Conservation (phyloP, 2,797 vertebrate genomes). For the Rhinoraja longicauda region DNA sequence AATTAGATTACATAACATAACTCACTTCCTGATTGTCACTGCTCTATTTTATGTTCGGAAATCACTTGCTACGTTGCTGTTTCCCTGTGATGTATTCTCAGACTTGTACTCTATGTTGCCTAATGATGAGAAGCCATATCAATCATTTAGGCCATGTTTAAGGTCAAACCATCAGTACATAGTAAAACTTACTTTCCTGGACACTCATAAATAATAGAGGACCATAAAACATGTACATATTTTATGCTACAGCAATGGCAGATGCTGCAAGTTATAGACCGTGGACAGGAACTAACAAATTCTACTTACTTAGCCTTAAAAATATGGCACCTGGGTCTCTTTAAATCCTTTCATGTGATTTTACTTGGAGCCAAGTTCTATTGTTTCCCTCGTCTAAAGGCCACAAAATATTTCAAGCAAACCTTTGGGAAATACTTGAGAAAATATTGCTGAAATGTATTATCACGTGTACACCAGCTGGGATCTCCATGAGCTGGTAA, state of each 20-base stretch:
- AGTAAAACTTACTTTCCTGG: neutral
- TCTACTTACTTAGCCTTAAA: neutral
- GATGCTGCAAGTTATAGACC: neutral
- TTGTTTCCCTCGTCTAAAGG: neutral
- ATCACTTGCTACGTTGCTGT: neutral
- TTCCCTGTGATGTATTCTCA: neutral
- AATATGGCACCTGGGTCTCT: neutral
- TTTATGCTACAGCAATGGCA: too few relatives aligned
- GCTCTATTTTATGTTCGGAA: neutral
- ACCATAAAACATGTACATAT: neutral
- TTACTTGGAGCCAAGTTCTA: neutral
- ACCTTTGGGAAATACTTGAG: neutral
- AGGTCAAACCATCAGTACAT: neutral
- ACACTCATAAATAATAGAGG: neutral
- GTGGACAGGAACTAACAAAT: too few relatives aligned
- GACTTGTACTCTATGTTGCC: neutral
- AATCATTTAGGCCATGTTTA: neutral
- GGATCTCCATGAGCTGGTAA: neutral
- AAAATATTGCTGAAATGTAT: neutral
- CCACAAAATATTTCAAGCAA: neutral
- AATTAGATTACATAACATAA: constrained; percentile 19
- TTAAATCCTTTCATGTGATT: neutral
- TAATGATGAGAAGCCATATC: neutral
- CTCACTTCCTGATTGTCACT: neutral
- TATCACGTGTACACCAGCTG: neutral